A percentile compares a stretch with the other conserved stretches of the same genome.
These are phyloP conservation scores for Molanna angustata DNA, from an alignment of 2,888 invertebrate species.

Conservation along the genomic window DNA sequence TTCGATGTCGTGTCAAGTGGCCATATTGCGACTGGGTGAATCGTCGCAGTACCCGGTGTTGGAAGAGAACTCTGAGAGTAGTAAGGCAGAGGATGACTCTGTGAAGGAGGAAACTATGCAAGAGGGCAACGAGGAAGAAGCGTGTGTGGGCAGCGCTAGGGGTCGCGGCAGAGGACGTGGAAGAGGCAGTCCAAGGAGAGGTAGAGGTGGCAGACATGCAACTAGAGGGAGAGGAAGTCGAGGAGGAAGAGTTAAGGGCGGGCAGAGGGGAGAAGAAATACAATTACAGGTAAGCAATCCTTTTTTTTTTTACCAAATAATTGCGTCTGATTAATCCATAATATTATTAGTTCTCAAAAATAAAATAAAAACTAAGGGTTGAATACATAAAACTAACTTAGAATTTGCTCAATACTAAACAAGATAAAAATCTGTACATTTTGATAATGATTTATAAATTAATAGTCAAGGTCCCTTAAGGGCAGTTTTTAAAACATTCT, in stretches of 20 bases:
- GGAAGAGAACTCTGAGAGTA: conserved; percentile 15
- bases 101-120: conserved; percentile 30
- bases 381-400: not conserved
- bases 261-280: conserved; percentile 39
- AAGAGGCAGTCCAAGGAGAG: conserved; percentile 36
- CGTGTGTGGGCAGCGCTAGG: conserved; percentile 39
- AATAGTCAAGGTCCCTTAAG: too few species aligned
- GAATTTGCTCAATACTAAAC: too few species aligned
- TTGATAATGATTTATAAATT: too few species aligned
- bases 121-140: conserved; percentile 12
- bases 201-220: conserved; percentile 38
- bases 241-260: conserved; percentile 44
- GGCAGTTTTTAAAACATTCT: too few species aligned
- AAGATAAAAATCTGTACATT: too few species aligned
- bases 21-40: conserved; percentile 8
- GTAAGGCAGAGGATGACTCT: conserved; percentile 38
- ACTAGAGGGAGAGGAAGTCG: conserved; percentile 38
- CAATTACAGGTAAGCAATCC: conserved; percentile 26
- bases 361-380: too few species aligned
- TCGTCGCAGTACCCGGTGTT: conserved; percentile 17
- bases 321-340: too few species aligned
- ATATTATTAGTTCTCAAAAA: too few species aligned
- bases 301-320: not conserved
- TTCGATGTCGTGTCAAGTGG: conserved; percentile 42
- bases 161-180: conserved; percentile 35